Evolutionary conservation across 2,797 vertebrate species (phyloP).

Genomic region (Lepilemur ruficaudatus): DNA sequence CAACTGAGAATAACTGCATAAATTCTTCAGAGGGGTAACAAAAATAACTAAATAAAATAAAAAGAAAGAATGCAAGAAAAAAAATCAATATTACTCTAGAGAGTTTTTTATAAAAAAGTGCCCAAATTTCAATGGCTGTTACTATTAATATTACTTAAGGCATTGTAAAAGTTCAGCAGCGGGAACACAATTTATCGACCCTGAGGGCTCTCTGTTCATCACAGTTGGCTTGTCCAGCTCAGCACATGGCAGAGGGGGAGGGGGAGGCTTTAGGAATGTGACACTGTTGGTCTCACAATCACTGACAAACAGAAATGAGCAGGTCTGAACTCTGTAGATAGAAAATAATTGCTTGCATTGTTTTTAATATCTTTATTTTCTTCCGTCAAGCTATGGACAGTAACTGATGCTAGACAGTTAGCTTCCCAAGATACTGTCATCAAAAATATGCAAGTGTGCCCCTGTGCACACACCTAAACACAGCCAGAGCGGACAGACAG

Average conservation of each 20-base stretch:
- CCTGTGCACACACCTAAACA: not conserved
- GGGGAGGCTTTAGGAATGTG: not conserved
- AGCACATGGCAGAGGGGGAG: not conserved
- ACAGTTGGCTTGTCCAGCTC: not conserved
- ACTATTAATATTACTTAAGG: not conserved
- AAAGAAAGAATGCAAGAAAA: not conserved
- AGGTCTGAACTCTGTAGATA: not conserved
- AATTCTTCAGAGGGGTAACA: not conserved
- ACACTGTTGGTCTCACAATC: not conserved
- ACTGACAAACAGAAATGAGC: not conserved
- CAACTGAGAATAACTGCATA: not conserved
- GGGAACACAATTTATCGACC: not conserved
- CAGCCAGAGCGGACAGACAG: not conserved
- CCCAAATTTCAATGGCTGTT: not conserved
- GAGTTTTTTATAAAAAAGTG: not conserved
- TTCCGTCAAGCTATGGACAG: not conserved
- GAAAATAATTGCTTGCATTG: not conserved
- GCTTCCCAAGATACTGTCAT: not conserved
- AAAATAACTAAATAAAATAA: not conserved
- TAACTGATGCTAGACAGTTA: not conserved
- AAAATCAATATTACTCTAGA: not conserved
- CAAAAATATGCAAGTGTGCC: fast-evolving
- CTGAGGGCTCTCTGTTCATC: not conserved
- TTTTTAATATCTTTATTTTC: not conserved
- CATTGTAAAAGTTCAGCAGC: not conserved